Evolutionary conservation across 2,113 vertebrate species (phyloP).

Genomic region (Chionodraco myersi): DNA sequence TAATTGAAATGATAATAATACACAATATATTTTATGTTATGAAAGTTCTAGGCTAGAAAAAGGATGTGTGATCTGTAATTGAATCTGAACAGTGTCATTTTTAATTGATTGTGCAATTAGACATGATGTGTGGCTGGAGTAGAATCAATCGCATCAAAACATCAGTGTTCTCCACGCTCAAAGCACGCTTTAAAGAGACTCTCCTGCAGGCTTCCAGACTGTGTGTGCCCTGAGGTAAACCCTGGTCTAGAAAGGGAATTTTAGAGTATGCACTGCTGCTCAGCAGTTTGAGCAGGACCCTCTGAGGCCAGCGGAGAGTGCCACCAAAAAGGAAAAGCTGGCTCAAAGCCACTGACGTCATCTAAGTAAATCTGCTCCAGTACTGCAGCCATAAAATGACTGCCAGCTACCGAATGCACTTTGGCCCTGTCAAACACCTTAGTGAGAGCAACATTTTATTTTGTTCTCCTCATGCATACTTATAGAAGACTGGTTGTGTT

Average conservation of each 20-base stretch:
- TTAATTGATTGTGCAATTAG: slow-evolving; percentile 53
- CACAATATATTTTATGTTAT: slow-evolving; percentile 28
- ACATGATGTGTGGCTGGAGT: slow-evolving; percentile 44
- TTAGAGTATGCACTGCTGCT: slow-evolving; percentile 88
- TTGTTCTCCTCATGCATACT: slow-evolving; percentile 34
- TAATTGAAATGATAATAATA: slow-evolving; percentile 52
- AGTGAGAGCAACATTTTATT: slow-evolving; percentile 54
- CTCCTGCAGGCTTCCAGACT: slow-evolving; percentile 69
- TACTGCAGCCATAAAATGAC: slow-evolving; percentile 88
- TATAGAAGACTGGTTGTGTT: slow-evolving; percentile 32
- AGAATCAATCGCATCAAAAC: slow-evolving; percentile 59
- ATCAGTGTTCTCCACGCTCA: slow-evolving; percentile 48
- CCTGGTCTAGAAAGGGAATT: slow-evolving; percentile 91
- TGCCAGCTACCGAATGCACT: slow-evolving; percentile 88
- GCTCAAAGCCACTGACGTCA: slow-evolving; percentile 94
- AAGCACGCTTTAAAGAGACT: slow-evolving; percentile 53
- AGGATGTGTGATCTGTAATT: slow-evolving; percentile 60
- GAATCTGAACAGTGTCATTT: slow-evolving; percentile 45
- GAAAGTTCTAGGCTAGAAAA: slow-evolving; percentile 29
- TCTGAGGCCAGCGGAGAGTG: slow-evolving; percentile 89
- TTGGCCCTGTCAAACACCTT: slow-evolving; percentile 89
- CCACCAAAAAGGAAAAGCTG: slow-evolving; percentile 91
- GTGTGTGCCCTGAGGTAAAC: slow-evolving; percentile 89
- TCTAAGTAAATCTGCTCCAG: slow-evolving; percentile 92
- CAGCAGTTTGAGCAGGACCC: slow-evolving; percentile 86